Conservation (phyloP, 2,888 invertebrate genomes). For the Plagodis dolabraria region DNA sequence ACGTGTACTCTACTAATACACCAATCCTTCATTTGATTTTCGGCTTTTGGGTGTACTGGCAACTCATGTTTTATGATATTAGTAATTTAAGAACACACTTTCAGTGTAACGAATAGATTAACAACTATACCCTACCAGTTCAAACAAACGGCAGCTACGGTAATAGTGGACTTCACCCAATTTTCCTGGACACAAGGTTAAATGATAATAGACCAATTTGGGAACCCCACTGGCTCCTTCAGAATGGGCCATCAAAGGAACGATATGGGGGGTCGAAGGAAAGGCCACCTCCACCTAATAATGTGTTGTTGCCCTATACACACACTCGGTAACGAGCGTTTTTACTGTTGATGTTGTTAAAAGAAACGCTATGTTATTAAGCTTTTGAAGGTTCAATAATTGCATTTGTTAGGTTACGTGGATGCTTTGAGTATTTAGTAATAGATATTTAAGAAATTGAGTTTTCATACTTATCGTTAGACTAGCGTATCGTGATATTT, state of each 20-base stretch:
- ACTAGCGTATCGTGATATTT: no score
- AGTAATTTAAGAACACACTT: slow-evolving; percentile 3
- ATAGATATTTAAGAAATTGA: no score
- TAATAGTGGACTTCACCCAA: slow-evolving; percentile 26
- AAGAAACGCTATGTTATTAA: slow-evolving; percentile 4
- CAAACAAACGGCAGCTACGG: slow-evolving; percentile 33
- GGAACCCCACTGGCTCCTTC: slow-evolving; percentile 33
- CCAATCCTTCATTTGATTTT: no score
- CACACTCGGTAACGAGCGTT: slow-evolving; percentile 14
- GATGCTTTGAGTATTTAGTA: not conserved
- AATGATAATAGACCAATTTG: slow-evolving; percentile 43
- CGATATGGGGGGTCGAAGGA: slow-evolving; percentile 29
- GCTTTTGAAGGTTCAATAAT: not conserved
- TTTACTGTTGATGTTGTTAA: slow-evolving; percentile 5
- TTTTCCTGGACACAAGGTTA: slow-evolving; percentile 38
- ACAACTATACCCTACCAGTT: slow-evolving; percentile 30
- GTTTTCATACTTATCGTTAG: no score
- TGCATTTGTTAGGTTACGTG: slow-evolving; percentile 2
- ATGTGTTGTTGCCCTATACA: slow-evolving; percentile 30
- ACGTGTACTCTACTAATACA: no score
- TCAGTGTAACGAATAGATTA: slow-evolving; percentile 17
- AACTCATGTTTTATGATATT: not conserved
- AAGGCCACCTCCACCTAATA: slow-evolving; percentile 31
- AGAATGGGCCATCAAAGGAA: slow-evolving; percentile 37
- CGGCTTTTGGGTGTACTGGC: no score